Evolutionary conservation across 2,797 vertebrate genomes (phyloP), one percentile per base, ranked within the genome.

Genomic region (Champsocephalus esox): DNA sequence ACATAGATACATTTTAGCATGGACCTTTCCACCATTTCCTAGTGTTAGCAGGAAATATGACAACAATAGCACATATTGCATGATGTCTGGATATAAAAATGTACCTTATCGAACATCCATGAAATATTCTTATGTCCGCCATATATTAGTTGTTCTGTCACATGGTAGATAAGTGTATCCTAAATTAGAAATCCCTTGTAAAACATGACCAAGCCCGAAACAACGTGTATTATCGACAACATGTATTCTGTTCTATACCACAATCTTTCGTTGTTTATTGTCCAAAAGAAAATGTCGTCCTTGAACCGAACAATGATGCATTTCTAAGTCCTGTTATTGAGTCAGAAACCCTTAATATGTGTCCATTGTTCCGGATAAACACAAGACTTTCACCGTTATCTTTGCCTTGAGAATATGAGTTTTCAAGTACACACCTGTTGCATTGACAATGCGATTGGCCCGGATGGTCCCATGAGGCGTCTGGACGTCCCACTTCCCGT

Each of bases 401-500:
- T 46, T 12, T 38, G 14, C 3, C 38, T 32, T 16, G 2, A 1
- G 4, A 48, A 16, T 21, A 41, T 0, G 8, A 64, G 60, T 12
- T 6, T 28, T 41, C 2, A 14, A 24, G 11, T n/a, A 81, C 94
- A 82, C 85, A 99, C 98, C 98, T 93, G 98, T 92, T 50, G 96
- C 80, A 65, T 99, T 99, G 73, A 99, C 96, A 49, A 99, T 91
- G 77, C 96, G 95, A 21, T 96, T 97, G n/a, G 98, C 95, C 2
- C 72, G 89, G 77, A 99, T 92, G 60, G 91, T 95, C 70, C 98
- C 98, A 17, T 96, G 95, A 52, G 96, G 94, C 3, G 97, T 99
- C 93, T 96, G 95, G 84, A 99, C 94, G 1, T 99, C 96, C 98
- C 98, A 99, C 0, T 91, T 96, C 24, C 97, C 97, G 12, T 98